phyloP scores from a whole-genome alignment of 2,888 invertebrate genomes.

The Drosophila paucipuncta region DNA sequence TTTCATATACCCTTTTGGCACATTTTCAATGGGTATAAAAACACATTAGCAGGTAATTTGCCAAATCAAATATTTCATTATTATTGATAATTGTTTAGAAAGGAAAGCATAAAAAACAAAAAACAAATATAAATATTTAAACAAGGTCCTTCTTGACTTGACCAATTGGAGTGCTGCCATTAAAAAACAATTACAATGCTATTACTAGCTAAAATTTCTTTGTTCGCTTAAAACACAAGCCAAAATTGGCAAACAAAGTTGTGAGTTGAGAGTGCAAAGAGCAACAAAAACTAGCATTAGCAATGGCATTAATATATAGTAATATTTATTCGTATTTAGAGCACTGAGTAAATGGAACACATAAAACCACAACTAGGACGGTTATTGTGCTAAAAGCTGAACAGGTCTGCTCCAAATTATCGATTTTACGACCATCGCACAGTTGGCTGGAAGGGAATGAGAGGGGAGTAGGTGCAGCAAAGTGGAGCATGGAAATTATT shows the following conservation, averaged over 20 bases:
- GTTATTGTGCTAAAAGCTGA: conserved; percentile 16
- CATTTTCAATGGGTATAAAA: neutral
- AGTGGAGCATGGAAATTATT: conserved; percentile 42
- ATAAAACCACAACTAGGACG: conserved; percentile 5
- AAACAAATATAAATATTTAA: neutral
- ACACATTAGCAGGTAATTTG: neutral
- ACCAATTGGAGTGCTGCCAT: neutral
- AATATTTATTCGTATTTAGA: conserved; percentile 5
- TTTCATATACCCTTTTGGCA: neutral
- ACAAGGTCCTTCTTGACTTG: neutral
- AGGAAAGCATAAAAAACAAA: neutral
- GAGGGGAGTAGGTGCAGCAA: neutral
- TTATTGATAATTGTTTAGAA: neutral
- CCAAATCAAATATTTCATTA: neutral
- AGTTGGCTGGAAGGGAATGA: neutral
- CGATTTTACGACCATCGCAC: conserved; percentile 47
- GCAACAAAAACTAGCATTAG: neutral
- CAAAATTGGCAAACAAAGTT: conserved; percentile 17
- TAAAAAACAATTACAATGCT: neutral
- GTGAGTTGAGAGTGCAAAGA: neutral
- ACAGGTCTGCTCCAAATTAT: conserved; percentile 44
- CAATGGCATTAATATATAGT: neutral
- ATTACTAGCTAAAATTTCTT: neutral
- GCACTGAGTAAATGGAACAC: conserved; percentile 4
- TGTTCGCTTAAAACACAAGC: neutral